These are phyloP conservation scores for Spondyliosoma cantharus DNA, from an alignment of 2,797 vertebrate species.

Conservation along the genomic window DNA sequence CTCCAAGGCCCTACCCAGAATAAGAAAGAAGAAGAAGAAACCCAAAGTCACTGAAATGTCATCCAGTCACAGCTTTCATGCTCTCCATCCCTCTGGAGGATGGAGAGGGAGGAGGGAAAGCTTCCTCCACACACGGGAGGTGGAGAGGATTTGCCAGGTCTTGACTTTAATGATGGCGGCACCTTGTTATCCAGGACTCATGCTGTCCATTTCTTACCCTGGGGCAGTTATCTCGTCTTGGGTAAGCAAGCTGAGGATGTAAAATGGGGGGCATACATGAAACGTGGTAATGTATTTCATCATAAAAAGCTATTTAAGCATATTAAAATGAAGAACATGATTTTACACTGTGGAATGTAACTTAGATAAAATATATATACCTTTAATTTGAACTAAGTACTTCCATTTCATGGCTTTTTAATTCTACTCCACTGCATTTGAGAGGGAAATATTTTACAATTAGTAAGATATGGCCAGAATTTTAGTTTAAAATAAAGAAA, in stretches of 20 bases:
- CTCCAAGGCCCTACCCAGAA: constrained; percentile 10
- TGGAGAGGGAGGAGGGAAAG: background rate
- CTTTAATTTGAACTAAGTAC: background rate
- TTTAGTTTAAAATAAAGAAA: too few relatives aligned
- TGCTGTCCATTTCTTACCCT: constrained; percentile 50
- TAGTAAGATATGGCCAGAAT: too few relatives aligned
- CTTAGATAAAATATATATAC: background rate
- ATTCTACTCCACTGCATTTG: background rate
- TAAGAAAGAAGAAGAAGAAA: constrained; percentile 15
- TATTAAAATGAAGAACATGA: background rate
- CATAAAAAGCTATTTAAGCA: background rate
- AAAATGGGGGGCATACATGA: background rate
- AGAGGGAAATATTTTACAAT: background rate
- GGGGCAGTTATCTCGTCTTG: constrained; percentile 25
- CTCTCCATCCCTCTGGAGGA: constrained; percentile 33
- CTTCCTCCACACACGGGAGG: background rate
- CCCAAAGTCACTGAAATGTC: constrained; percentile 22
- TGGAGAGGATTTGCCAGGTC: constrained; percentile 30
- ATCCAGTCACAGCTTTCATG: constrained; percentile 38
- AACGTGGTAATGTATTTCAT: background rate
- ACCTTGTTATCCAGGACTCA: constrained; percentile 62
- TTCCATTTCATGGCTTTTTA: background rate
- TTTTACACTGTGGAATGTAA: too few relatives aligned
- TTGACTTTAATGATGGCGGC: constrained; percentile 56
- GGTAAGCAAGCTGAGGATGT: constrained; percentile 37